A percentile compares a stretch with the other conserved stretches of the same genome.
Evolutionary conservation across 2,113 vertebrate species (phyloP).

Genomic region (Phylloscopus trochiloides): DNA sequence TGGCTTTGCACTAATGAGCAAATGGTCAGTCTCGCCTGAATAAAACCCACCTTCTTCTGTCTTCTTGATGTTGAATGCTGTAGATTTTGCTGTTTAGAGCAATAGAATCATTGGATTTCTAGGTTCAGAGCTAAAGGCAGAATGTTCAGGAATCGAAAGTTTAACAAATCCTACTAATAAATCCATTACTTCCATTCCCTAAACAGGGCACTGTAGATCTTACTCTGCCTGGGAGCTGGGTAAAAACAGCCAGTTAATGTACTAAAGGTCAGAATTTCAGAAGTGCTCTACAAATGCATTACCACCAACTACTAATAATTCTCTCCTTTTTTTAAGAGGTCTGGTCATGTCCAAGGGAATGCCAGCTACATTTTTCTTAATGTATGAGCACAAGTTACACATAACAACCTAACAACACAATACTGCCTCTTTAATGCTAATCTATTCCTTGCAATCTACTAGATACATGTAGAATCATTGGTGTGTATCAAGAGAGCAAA

Average conservation of each 20-base stretch:
- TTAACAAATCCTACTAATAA: slow-evolving; percentile 60
- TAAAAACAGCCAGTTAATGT: slow-evolving; percentile 62
- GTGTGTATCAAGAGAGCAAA: slow-evolving; percentile 88
- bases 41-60: not conserved
- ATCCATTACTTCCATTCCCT: slow-evolving; percentile 37
- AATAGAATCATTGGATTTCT: not conserved
- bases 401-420: slow-evolving; percentile 87
- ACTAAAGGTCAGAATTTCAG: slow-evolving; percentile 78
- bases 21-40: not conserved
- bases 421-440: slow-evolving; percentile 89
- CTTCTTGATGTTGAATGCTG: not conserved
- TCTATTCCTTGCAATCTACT: slow-evolving; percentile 90
- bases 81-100: not conserved
- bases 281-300: slow-evolving; percentile 67
- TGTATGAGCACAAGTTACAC: slow-evolving; percentile 87
- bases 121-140: not conserved
- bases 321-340: slow-evolving; percentile 75
- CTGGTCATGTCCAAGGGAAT: slow-evolving; percentile 80
- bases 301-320: slow-evolving; percentile 73
- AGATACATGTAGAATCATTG: slow-evolving; percentile 88
- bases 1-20: not conserved
- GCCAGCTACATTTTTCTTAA: slow-evolving; percentile 87
- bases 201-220: slow-evolving; percentile 19
- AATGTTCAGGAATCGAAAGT: not conserved
- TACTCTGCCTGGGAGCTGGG: slow-evolving; percentile 53